phyloP scores from a whole-genome alignment of 2,797 vertebrate species.

The Liasis olivaceus region DNA sequence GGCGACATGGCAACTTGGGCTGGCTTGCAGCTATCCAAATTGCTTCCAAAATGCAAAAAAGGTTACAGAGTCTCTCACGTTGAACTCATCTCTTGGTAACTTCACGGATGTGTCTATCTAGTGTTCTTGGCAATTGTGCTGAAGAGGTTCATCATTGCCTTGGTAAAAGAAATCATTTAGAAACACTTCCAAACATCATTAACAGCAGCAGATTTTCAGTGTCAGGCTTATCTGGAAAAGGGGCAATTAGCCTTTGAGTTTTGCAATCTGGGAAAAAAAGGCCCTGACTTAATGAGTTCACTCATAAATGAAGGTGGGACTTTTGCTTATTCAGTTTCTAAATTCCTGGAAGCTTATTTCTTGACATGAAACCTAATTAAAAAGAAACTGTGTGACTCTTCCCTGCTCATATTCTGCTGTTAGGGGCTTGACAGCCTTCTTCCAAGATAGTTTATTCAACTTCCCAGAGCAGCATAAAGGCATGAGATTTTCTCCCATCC shows the following conservation, averaged over 20 bases:
- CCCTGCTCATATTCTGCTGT: not conserved
- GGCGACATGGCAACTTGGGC: conserved; percentile 65
- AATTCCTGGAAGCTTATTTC: not conserved
- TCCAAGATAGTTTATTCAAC: not conserved
- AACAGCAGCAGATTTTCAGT: not conserved
- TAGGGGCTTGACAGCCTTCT: not conserved
- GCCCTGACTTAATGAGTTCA: not conserved
- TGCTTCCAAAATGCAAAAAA: conserved; percentile 49
- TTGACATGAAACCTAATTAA: not conserved
- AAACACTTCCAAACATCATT: not conserved
- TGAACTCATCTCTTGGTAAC: not conserved
- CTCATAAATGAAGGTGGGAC: not conserved
- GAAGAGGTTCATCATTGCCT: not conserved
- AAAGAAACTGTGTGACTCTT: not conserved
- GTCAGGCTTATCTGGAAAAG: not conserved
- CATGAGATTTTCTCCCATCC: not conserved
- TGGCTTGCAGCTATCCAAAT: conserved; percentile 68
- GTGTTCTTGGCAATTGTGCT: not conserved
- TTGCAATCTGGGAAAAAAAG: not conserved
- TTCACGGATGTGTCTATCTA: not conserved
- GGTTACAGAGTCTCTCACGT: not conserved
- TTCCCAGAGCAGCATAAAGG: not conserved
- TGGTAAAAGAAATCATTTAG: not conserved
- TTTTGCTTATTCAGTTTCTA: not conserved
- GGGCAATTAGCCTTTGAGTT: not conserved